These are phyloP conservation scores for Agrochola macilenta DNA, from an alignment of 2,888 invertebrate genomes.

Conservation along the genomic window DNA sequence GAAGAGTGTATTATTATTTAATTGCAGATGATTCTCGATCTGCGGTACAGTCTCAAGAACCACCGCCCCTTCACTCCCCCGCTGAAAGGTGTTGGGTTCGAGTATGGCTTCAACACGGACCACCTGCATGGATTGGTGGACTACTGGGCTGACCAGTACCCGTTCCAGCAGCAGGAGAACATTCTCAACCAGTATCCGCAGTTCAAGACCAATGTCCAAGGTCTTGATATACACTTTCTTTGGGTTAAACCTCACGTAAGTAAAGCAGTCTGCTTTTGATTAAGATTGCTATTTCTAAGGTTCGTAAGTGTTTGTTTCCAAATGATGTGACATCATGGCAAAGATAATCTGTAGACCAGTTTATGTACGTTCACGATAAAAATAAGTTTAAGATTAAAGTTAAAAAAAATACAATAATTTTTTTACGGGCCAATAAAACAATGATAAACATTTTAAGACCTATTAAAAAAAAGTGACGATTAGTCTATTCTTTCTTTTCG, in stretches of 20 bases:
- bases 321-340: no score
- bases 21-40: conserved; percentile 79
- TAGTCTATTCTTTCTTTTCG: no score
- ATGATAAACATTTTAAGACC: no score
- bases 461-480: no score
- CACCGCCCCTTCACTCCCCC: conserved; percentile 85
- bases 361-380: no score
- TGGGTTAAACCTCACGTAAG: conserved; percentile 51
- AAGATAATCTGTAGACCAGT: no score
- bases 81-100: conserved; percentile 92
- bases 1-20: not conserved
- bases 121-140: conserved; percentile 91
- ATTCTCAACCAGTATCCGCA: conserved; percentile 93
- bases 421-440: no score
- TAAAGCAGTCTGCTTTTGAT: not conserved
- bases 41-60: conserved; percentile 75
- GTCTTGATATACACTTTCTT: conserved; percentile 90
- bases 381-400: no score
- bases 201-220: conserved; percentile 94
- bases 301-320: no score
- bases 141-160: conserved; percentile 94
- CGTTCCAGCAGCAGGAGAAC: conserved; percentile 91
- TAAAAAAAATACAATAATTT: no score
- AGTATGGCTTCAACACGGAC: conserved; percentile 95
- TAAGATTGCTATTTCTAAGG: not conserved